A percentile compares a stretch with the other conserved stretches of the same genome.
Conservation (phyloP, 64 coral and sea anemone genomes). For the Hydrozoanthus tunicans region DNA sequence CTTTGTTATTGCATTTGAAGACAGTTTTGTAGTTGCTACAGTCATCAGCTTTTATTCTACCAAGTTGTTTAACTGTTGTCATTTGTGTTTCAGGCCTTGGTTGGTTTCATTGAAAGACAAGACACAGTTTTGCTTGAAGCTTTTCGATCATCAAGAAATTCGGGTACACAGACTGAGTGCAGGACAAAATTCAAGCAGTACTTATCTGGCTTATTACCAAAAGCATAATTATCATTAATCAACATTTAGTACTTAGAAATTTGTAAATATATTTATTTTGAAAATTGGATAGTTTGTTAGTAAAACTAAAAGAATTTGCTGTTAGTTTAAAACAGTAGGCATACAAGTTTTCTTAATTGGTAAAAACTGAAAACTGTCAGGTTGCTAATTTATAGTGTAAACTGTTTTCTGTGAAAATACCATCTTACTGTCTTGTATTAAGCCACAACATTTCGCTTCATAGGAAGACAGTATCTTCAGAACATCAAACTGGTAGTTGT, state of each 20-base stretch:
- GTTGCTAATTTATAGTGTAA: neutral
- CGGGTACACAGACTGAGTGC: slow-evolving; percentile 68
- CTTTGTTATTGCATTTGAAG: neutral
- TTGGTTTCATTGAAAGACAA: slow-evolving; percentile 75
- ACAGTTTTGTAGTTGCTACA: neutral
- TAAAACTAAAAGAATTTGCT: neutral
- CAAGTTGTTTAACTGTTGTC: neutral
- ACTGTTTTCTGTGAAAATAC: neutral
- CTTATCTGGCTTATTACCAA: slow-evolving; percentile 80
- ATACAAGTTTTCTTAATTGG: neutral
- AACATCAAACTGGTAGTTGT: too few species aligned
- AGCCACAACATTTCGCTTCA: neutral
- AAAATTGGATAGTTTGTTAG: slow-evolving; percentile 19
- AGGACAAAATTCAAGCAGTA: slow-evolving; percentile 92
- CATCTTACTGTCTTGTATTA: neutral
- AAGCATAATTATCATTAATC: slow-evolving; percentile 5
- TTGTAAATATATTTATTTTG: slow-evolving; percentile 40
- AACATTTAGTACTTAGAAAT: too few species aligned
- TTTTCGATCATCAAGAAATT: slow-evolving; percentile 85
- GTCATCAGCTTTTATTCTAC: neutral
- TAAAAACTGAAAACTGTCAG: neutral
- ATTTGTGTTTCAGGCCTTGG: slow-evolving; percentile 61
- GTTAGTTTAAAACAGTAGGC: neutral
- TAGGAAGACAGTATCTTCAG: neutral
- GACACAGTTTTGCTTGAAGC: slow-evolving; percentile 86